Conservation (phyloP, 1,140 invertebrate species). For the Heliconius eleuchia region DNA sequence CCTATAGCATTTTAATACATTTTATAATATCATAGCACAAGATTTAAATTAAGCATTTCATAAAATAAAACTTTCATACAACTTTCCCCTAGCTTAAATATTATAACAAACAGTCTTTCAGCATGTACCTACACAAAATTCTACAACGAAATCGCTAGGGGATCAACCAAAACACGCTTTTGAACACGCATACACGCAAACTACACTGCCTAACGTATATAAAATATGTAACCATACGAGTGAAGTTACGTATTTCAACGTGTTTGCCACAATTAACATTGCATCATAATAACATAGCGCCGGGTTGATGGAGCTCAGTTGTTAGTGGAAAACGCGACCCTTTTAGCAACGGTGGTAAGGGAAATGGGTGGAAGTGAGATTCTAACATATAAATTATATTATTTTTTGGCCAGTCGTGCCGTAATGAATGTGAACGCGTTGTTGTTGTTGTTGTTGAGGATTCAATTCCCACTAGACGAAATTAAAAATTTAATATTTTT, state of each 20-base stretch:
- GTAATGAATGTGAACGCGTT: too few relatives aligned
- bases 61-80: too few relatives aligned
- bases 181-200: conserved; percentile 15
- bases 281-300: conserved; percentile 49
- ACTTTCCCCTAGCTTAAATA: not conserved
- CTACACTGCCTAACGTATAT: conserved; percentile 16
- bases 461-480: not conserved
- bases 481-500: not conserved
- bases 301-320: conserved; percentile 48
- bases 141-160: not conserved
- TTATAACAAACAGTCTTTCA: not conserved
- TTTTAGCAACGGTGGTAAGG: conserved; percentile 42
- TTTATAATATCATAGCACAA: too few relatives aligned
- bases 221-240: conserved; percentile 26
- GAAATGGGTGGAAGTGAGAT: conserved; percentile 29
- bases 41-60: too few relatives aligned
- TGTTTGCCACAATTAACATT: conserved; percentile 54
- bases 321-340: conserved; percentile 54
- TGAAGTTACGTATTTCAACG: conserved; percentile 35
- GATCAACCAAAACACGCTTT: conserved; percentile 10
- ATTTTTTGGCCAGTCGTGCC: too few relatives aligned
- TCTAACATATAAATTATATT: not conserved
- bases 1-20: too few relatives aligned
- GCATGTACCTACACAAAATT: not conserved
- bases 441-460: not conserved